These are phyloP conservation scores for Macquaria ambigua DNA, from an alignment of 2,113 vertebrate species.

Conservation along the genomic window DNA sequence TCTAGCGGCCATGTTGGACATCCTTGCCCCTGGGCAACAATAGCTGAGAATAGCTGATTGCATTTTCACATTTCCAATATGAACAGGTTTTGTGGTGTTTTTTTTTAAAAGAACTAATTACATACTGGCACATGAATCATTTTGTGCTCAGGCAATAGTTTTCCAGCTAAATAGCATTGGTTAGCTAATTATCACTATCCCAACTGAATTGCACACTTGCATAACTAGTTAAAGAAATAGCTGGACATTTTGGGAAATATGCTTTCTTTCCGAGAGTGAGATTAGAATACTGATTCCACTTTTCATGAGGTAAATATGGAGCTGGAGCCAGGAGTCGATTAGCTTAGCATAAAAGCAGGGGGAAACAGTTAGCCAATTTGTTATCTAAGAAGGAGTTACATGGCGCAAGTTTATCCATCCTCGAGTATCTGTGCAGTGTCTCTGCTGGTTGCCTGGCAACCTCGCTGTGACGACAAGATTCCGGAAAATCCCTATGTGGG, in stretches of 20 bases:
- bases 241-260: not conserved
- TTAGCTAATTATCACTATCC: not conserved
- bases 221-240: not conserved
- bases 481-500: not conserved
- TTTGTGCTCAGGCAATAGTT: not conserved
- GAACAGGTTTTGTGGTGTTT: not conserved
- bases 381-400: not conserved
- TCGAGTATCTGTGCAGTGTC: not conserved
- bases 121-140: not conserved
- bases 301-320: not conserved
- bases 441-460: not conserved
- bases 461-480: no score
- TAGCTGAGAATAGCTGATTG: not conserved
- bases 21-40: not conserved
- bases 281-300: not conserved
- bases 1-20: not conserved
- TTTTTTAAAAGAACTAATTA: not conserved
- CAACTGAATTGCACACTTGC: not conserved
- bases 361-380: not conserved
- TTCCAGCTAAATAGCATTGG: not conserved
- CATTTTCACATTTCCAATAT: not conserved
- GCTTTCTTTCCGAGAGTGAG: no score
- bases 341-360: not conserved
- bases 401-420: not conserved
- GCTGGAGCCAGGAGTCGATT: not conserved